phyloP scores from a whole-genome alignment of 2,113 vertebrate genomes.

The Sylvietta virens region DNA sequence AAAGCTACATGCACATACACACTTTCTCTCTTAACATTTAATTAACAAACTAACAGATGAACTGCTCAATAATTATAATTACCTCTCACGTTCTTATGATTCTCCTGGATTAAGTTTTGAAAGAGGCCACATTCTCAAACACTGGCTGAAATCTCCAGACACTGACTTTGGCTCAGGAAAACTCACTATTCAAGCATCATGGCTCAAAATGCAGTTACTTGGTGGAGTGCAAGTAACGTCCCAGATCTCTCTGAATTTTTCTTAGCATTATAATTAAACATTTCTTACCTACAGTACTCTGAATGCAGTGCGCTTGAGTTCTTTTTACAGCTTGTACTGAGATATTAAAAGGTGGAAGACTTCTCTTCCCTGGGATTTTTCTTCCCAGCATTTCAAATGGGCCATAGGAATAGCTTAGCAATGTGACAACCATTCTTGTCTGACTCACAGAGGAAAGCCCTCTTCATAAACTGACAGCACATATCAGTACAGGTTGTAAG shows the following conservation, averaged over 20 bases:
- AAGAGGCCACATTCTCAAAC: not conserved
- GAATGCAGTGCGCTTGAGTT: not conserved
- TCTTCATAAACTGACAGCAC: not conserved
- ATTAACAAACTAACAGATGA: not conserved
- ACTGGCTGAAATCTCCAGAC: not conserved
- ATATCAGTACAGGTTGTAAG: not conserved
- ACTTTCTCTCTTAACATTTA: not conserved
- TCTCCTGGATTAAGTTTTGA: not conserved
- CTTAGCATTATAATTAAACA: not conserved
- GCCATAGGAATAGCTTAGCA: not conserved
- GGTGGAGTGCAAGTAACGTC: not conserved
- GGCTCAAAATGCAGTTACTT: not conserved
- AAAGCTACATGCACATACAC: not conserved
- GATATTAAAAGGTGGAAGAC: not conserved
- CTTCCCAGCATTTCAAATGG: not conserved
- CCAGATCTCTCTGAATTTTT: not conserved
- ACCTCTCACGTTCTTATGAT: not conserved
- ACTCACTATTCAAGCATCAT: not conserved
- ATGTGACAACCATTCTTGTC: not conserved
- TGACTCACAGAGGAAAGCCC: not conserved
- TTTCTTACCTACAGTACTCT: not conserved
- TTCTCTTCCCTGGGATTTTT: not conserved
- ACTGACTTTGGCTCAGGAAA: not conserved
- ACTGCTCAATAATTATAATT: not conserved
- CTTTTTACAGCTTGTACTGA: not conserved